Evolutionary conservation across 2,797 vertebrate genomes (phyloP).

Genomic region (Chrosomus eos): DNA sequence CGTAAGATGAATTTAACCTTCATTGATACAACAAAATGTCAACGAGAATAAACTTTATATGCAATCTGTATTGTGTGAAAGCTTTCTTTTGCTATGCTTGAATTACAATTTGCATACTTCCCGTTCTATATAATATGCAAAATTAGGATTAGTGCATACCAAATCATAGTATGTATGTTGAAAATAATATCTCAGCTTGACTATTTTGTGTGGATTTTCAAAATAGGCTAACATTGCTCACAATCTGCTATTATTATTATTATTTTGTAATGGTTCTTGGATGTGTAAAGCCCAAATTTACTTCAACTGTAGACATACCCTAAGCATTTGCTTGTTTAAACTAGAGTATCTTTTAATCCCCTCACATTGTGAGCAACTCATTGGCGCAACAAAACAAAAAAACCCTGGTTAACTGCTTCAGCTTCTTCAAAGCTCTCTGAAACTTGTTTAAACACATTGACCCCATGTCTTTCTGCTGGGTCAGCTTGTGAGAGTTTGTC

Average conservation of each 20-base stretch:
- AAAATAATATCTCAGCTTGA: neutral
- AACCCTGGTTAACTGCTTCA: neutral
- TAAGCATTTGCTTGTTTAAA: neutral
- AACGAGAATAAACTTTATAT: constrained; percentile 78
- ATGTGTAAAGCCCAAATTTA: neutral
- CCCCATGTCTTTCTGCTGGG: constrained; percentile 46
- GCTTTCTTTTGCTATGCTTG: constrained; percentile 54
- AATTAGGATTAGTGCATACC: neutral
- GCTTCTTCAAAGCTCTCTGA: neutral
- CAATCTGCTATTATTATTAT: neutral
- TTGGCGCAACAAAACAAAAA: neutral
- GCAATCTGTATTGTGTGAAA: constrained; percentile 55
- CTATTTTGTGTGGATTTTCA: neutral
- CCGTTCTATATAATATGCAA: neutral
- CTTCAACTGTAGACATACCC: neutral
- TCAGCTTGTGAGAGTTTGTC: constrained; percentile 45
- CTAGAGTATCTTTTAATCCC: neutral
- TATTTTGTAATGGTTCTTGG: too few relatives aligned
- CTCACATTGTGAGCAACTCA: neutral
- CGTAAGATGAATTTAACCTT: constrained; percentile 67
- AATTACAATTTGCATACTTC: neutral
- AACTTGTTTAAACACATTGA: constrained; percentile 53
- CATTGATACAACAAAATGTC: constrained; percentile 61
- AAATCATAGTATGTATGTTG: neutral
- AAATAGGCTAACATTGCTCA: neutral